phyloP scores from a whole-genome alignment of 2,888 invertebrate species.

The Amphipoea lucens region DNA sequence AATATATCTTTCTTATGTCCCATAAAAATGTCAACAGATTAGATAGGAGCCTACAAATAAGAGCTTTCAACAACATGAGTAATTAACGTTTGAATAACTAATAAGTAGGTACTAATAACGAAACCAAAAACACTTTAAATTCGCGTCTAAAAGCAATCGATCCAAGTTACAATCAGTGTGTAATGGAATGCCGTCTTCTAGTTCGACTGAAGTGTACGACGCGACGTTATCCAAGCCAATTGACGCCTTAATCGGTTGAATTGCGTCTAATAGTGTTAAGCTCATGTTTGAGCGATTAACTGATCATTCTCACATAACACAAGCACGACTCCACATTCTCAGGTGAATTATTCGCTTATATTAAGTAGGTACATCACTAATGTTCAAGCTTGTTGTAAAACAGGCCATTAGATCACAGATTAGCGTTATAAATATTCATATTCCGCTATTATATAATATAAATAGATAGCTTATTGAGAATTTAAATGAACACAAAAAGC shows the following conservation, averaged over 20 bases:
- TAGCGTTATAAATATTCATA: conserved; percentile 52
- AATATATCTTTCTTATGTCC: background rate
- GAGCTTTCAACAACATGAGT: conserved; percentile 6
- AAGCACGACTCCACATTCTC: conserved; percentile 33
- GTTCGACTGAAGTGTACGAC: conserved; percentile 23
- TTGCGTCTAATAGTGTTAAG: conserved; percentile 49
- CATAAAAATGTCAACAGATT: conserved; percentile 9
- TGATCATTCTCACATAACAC: conserved; percentile 50
- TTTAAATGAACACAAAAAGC: conserved; percentile 30
- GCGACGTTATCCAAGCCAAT: conserved; percentile 48
- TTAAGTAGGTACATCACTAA: conserved; percentile 32
- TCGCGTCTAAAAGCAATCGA: conserved; percentile 26
- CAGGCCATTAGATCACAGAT: conserved; percentile 45
- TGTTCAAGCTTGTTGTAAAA: conserved; percentile 43
- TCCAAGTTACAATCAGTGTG: conserved; percentile 51
- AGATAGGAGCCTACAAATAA: background rate
- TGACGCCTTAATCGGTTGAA: conserved; percentile 51
- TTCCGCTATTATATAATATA: conserved; percentile 25
- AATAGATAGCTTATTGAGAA: conserved; percentile 21
- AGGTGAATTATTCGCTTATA: conserved; percentile 26
- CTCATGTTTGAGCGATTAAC: conserved; percentile 47
- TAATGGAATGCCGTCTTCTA: conserved; percentile 51
- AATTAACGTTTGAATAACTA: conserved; percentile 17
- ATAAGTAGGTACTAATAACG: background rate
- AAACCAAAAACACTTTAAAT: conserved; percentile 20